Percentiles rank a stretch among this genome's conserved stretches.
Conservation (phyloP, 2,888 invertebrate genomes). For the Lasioglossum zephyrum region DNA sequence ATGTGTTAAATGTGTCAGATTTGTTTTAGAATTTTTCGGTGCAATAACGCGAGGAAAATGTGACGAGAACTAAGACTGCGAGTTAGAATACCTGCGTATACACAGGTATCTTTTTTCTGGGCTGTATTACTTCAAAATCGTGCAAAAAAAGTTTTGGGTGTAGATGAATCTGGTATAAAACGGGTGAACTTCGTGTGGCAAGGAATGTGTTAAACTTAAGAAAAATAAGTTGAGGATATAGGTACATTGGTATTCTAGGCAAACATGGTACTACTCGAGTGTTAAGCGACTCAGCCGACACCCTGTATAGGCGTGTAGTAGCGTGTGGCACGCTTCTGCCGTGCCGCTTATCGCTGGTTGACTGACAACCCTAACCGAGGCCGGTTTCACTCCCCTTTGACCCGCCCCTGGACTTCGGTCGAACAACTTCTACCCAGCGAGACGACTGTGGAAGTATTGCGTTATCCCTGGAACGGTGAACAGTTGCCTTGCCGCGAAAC, state of each 20-base stretch:
- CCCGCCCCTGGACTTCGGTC: constrained; percentile 9
- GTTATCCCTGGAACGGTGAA: constrained; percentile 36
- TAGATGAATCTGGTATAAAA: too few species aligned
- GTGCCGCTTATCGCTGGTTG: constrained; percentile 70
- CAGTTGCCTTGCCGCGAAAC: constrained; percentile 15
- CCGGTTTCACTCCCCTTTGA: constrained; percentile 24
- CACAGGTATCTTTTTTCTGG: too few species aligned
- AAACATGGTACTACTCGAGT: background rate
- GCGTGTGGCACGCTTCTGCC: constrained; percentile 42
- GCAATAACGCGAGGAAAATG: too few species aligned
- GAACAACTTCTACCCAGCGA: constrained; percentile 27
- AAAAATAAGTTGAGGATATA: too few species aligned
- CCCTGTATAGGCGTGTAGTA: background rate
- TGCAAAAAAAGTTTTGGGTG: too few species aligned
- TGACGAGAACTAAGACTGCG: too few species aligned
- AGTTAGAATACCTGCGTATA: too few species aligned
- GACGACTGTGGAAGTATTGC: constrained; percentile 62
- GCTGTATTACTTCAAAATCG: too few species aligned
- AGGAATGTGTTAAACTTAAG: too few species aligned
- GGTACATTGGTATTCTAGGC: background rate
- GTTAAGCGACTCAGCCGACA: background rate
- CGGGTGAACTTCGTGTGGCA: too few species aligned
- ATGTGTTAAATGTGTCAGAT: too few species aligned
- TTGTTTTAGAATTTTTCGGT: too few species aligned
- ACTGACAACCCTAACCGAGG: constrained; percentile 75